Evolutionary conservation across 1,140 invertebrate genomes (phyloP).

Genomic region (Polypedilum vanderplanki): DNA sequence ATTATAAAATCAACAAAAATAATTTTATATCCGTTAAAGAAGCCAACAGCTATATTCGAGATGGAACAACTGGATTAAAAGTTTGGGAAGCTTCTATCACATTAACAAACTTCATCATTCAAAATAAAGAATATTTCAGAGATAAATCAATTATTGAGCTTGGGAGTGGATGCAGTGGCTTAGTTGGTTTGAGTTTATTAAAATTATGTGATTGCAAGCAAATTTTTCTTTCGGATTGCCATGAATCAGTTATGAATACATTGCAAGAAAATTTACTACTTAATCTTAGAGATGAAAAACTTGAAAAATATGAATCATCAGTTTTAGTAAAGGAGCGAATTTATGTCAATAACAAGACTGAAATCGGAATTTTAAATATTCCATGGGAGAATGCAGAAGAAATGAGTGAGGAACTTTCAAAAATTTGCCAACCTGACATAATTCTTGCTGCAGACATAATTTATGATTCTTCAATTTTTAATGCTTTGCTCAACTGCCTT

Average conservation of each 20-base stretch:
- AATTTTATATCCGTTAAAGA: constrained; percentile 36
- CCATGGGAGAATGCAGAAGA: constrained; percentile 34
- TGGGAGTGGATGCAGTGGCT: constrained; percentile 38
- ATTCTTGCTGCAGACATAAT: constrained; percentile 40
- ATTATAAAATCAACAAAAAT: constrained; percentile 35
- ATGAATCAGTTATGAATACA: constrained; percentile 37
- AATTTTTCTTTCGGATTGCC: constrained; percentile 40
- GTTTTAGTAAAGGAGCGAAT: not conserved
- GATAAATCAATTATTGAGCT: constrained; percentile 38
- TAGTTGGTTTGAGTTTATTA: constrained; percentile 38
- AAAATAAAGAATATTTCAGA: constrained; percentile 33
- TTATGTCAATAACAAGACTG: not conserved
- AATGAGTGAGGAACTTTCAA: constrained; percentile 32
- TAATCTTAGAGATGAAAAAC: constrained; percentile 33
- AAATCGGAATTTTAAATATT: constrained; percentile 31
- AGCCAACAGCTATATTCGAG: constrained; percentile 39
- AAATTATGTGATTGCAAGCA: constrained; percentile 32
- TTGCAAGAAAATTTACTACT: constrained; percentile 37
- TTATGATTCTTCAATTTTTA: constrained; percentile 39
- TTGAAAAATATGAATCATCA: constrained; percentile 28
- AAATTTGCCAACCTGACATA: constrained; percentile 32
- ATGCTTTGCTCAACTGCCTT: constrained; percentile 34
- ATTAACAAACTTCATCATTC: constrained; percentile 37
- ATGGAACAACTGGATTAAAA: constrained; percentile 41
- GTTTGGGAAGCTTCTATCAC: constrained; percentile 41